phyloP scores from a whole-genome alignment of 2,797 vertebrate genomes.

The Pseudochaenichthys georgianus region DNA sequence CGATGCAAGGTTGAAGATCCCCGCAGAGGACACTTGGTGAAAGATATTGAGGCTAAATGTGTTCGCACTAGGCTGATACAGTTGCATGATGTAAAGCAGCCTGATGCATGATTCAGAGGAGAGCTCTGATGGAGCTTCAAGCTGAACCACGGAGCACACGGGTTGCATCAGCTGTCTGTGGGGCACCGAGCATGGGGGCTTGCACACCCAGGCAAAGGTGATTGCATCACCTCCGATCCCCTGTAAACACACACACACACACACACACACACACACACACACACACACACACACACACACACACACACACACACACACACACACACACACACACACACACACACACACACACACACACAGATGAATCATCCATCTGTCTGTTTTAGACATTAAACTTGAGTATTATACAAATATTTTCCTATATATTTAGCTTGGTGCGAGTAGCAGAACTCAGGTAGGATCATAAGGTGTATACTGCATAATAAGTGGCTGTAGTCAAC shows the following conservation, averaged over 20 bases:
- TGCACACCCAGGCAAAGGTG: constrained; percentile 41
- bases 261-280: constrained; percentile 3
- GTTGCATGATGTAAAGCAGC: constrained; percentile 46
- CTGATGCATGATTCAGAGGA: constrained; percentile 53
- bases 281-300: constrained; percentile 13
- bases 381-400: no score
- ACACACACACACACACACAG: not conserved
- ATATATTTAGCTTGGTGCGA: no score
- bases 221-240: constrained; percentile 61
- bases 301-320: constrained; percentile 11
- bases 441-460: no score
- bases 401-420: no score
- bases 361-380: no score
- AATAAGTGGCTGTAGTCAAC: no score
- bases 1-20: constrained; percentile 35
- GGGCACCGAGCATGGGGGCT: constrained; percentile 24
- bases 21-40: constrained; percentile 28
- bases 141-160: constrained; percentile 14
- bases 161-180: constrained; percentile 61
- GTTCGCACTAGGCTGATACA: constrained; percentile 32
- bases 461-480: no score
- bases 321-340: constrained; percentile 2
- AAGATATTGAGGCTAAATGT: constrained; percentile 47
- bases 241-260: no score
- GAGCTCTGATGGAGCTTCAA: constrained; percentile 32